These are phyloP conservation scores for Magallana nippona DNA, from an alignment of 2,888 invertebrate genomes.

Conservation along the genomic window DNA sequence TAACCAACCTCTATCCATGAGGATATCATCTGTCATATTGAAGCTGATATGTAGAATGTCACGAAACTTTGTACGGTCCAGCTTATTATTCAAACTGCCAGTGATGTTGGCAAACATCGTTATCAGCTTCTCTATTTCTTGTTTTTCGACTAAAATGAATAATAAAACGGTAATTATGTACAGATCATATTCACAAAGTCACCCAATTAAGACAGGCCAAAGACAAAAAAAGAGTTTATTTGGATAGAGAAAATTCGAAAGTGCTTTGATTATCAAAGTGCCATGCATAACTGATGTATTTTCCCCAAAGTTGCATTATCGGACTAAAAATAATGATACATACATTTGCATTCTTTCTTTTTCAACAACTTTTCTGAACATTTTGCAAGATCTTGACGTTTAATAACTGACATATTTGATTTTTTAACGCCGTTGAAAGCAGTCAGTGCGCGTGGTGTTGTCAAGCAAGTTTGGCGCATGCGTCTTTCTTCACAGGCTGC, in stretches of 20 bases:
- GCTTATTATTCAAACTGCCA: conserved; percentile 57
- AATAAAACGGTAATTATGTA: too few relatives aligned
- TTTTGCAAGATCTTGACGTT: conserved; percentile 64
- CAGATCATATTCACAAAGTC: too few relatives aligned
- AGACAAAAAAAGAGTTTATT: too few relatives aligned
- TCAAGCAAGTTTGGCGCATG: conserved; percentile 51
- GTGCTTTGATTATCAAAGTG: too few relatives aligned
- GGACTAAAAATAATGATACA: conserved; percentile 32
- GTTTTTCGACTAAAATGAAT: conserved; percentile 65
- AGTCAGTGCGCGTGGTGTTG: conserved; percentile 47
- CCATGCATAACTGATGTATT: background rate
- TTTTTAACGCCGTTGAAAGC: background rate
- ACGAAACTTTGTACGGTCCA: conserved; percentile 75
- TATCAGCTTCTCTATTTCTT: conserved; percentile 65
- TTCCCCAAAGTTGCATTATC: too few relatives aligned
- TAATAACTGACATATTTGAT: conserved; percentile 62
- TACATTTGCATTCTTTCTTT: conserved; percentile 58
- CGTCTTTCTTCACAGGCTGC: conserved; percentile 8
- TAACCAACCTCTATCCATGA: conserved; percentile 85
- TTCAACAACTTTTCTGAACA: conserved; percentile 62
- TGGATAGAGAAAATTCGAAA: conserved; percentile 16
- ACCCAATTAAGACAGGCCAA: too few relatives aligned
- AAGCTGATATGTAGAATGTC: conserved; percentile 81
- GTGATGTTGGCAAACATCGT: conserved; percentile 61
- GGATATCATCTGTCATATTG: conserved; percentile 89